phyloP scores from a whole-genome alignment of 2,113 vertebrate species.

The Corvus hawaiiensis region DNA sequence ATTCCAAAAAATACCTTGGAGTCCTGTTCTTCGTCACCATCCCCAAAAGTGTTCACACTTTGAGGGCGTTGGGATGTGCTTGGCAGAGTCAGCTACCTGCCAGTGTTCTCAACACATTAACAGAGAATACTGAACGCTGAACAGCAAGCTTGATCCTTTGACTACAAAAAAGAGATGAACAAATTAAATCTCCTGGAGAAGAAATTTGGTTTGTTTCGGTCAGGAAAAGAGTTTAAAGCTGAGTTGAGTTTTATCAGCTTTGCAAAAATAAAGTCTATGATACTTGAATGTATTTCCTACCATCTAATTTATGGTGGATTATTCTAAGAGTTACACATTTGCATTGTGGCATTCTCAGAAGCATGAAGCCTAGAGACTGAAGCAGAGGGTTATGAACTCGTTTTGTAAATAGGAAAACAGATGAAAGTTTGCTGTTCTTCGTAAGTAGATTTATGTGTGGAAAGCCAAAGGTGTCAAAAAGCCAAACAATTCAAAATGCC shows the following conservation, averaged over 20 bases:
- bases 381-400: not conserved
- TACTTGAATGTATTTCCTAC: not conserved
- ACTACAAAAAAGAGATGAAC: slow-evolving; percentile 10
- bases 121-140: not conserved
- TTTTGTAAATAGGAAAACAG: not conserved
- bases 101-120: not conserved
- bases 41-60: not conserved
- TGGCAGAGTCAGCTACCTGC: not conserved
- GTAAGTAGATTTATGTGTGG: not conserved
- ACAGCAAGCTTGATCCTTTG: slow-evolving; percentile 11
- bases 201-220: not conserved
- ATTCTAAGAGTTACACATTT: not conserved
- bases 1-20: not conserved
- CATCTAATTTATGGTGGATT: not conserved
- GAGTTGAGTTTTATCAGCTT: not conserved
- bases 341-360: not conserved
- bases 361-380: not conserved
- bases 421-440: not conserved
- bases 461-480: not conserved
- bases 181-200: not conserved
- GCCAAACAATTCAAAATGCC: not conserved
- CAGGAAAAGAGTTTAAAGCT: not conserved
- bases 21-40: not conserved
- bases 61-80: not conserved
- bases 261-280: not conserved